Evolutionary conservation across 2,888 invertebrate species (phyloP), one percentile per base, ranked within the genome.

Genomic region (Cephus pygmeus): DNA sequence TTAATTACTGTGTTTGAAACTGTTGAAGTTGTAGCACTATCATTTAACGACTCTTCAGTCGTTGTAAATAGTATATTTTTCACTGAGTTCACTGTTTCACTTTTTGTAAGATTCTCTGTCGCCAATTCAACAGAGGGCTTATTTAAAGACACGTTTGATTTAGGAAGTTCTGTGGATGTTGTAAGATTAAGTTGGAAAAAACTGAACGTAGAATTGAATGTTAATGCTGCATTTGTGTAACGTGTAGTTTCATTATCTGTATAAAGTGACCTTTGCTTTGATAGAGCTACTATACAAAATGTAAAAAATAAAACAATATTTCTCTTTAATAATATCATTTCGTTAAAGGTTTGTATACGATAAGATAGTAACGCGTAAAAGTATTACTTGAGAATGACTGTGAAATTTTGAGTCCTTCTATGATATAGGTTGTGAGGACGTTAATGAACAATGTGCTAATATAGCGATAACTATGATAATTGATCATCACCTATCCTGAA

Each of bases 241-340:
- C 15, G 56, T 56, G 2, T 23, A 23, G 56, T 23, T 23, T 56
- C 56, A 23, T 23, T 23, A 23, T 56, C 56, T 23, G 23, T 23
- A 23, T 56, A 56, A 56, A 56, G 23, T 56, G 56, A 23, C 15
- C 56, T 23, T 56, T 56, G 56, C 23, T 56, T 23, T 2, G 56
- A 56, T 56, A 56, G 23, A 23, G 56, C 23, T 23, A 56, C 56
- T 56, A 9, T 56, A 71, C 34, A 71, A 71, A 71, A 15, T 31
- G 12, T 33, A 69, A n/a, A 12, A 34, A 71, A 71, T 71, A 71
- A 33, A 69, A 69, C 12, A 71, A 71, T 71, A 23, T 71, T 71
- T 71, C 71, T 71, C 71, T 56, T 56, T 56, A 56, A 23, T 33
- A 71, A 34, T 71, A 33, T 34, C 71, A 34, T 71, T 71, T 71